phyloP scores from a whole-genome alignment of 1,140 invertebrate species.

The Leptonema lineaticorne region DNA sequence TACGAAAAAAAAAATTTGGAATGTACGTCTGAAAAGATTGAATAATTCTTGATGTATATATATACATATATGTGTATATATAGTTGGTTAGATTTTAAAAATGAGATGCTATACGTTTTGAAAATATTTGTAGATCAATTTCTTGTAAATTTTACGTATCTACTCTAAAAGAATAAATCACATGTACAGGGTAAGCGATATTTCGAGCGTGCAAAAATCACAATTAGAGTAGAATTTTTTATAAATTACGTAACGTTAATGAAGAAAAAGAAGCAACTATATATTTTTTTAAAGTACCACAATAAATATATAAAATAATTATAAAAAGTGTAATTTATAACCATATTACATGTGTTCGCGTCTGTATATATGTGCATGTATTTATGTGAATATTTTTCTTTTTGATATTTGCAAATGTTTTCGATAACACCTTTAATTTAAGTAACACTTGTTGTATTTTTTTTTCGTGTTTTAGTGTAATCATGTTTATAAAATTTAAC shows the following conservation, averaged over 20 bases:
- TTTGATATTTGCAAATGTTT: too few species aligned
- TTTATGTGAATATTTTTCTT: conserved; percentile 3
- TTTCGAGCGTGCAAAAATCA: not conserved
- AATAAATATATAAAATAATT: not conserved
- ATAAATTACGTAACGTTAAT: not conserved
- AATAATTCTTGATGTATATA: too few species aligned
- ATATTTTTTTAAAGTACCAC: conserved; percentile 22
- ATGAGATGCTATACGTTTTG: not conserved
- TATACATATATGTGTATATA: too few species aligned
- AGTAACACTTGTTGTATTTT: too few species aligned
- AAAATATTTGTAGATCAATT: not conserved
- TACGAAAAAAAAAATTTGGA: too few species aligned
- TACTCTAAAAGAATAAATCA: not conserved
- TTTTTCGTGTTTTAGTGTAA: too few species aligned
- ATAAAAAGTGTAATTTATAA: not conserved
- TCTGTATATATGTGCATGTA: not conserved
- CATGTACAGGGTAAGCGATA: conserved; percentile 21
- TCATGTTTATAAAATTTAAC: too few species aligned
- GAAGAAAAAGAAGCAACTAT: not conserved
- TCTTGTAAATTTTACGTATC: not conserved
- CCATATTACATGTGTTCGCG: not conserved
- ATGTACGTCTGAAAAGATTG: too few species aligned
- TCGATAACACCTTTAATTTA: too few species aligned
- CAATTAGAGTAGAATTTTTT: not conserved
- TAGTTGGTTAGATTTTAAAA: too few species aligned